phyloP scores from a whole-genome alignment of 2,113 vertebrate species.

The Corapipo altera region DNA sequence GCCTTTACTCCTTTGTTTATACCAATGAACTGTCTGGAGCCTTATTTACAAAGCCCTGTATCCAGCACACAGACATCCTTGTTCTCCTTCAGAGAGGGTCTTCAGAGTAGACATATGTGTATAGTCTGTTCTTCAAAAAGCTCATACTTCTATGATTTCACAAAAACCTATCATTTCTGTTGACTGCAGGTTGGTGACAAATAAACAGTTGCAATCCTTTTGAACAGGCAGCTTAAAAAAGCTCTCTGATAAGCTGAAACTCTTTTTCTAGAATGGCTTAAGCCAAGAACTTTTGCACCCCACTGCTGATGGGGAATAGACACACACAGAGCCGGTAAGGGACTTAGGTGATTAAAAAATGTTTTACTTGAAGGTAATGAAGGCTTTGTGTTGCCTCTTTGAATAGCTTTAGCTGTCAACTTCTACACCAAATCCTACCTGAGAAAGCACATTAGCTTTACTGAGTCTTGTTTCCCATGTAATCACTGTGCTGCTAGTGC shows the following conservation, averaged over 20 bases:
- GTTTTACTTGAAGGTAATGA: not conserved
- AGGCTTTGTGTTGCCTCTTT: not conserved
- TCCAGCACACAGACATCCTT: not conserved
- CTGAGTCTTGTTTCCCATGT: not conserved
- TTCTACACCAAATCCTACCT: conserved; percentile 1
- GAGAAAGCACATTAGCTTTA: not conserved
- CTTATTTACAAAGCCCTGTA: not conserved
- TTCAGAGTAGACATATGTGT: not conserved
- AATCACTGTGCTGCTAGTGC: not conserved
- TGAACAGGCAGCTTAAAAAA: not conserved
- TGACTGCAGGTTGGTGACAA: not conserved
- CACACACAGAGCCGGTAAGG: not conserved
- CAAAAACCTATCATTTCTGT: not conserved
- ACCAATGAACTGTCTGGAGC: not conserved
- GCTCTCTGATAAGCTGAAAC: not conserved
- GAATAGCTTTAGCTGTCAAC: conserved; percentile 3
- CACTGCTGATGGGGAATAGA: not conserved
- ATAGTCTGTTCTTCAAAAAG: not conserved
- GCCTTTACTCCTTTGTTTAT: not conserved
- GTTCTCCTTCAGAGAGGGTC: not conserved
- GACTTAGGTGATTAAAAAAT: not conserved
- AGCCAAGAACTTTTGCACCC: not conserved
- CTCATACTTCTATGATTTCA: not conserved
- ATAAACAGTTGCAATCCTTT: not conserved
- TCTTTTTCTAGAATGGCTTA: not conserved